These are phyloP conservation scores for Phrynocephalus forsythii DNA, from an alignment of 2,797 vertebrate species.

Conservation along the genomic window DNA sequence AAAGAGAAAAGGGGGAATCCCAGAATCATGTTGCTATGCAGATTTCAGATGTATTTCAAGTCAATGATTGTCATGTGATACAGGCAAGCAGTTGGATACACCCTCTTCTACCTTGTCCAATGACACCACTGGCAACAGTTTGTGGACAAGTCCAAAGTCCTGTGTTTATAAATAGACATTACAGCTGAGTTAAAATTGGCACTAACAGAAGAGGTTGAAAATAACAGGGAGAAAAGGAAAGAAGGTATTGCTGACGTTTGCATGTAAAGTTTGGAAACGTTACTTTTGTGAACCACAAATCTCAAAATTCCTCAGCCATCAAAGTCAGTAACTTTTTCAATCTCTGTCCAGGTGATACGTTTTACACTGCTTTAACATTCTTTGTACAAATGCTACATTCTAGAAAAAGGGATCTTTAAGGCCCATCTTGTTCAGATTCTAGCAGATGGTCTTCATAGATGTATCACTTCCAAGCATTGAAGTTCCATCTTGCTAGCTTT, in stretches of 20 bases:
- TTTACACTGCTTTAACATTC: neutral
- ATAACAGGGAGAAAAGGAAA: neutral
- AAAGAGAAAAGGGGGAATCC: constrained; percentile 1
- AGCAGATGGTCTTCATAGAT: too few species aligned
- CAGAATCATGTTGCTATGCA: constrained; percentile 7
- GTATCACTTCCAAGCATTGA: too few species aligned
- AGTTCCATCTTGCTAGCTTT: too few species aligned
- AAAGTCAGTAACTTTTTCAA: neutral
- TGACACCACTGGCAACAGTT: neutral
- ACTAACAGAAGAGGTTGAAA: neutral
- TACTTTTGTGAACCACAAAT: neutral
- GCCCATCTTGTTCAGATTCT: too few species aligned
- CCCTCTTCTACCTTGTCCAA: neutral
- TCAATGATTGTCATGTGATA: neutral
- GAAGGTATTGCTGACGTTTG: neutral
- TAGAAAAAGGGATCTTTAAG: too few species aligned
- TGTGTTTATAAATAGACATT: neutral
- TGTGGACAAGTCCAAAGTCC: neutral
- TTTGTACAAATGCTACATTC: neutral
- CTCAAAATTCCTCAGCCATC: neutral
- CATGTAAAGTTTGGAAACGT: neutral
- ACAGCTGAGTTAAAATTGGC: neutral
- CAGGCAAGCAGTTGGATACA: neutral
- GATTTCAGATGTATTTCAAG: neutral
- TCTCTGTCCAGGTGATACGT: too few species aligned